Conservation (phyloP, 2,797 vertebrate genomes). For the Cyclura pinguis region DNA sequence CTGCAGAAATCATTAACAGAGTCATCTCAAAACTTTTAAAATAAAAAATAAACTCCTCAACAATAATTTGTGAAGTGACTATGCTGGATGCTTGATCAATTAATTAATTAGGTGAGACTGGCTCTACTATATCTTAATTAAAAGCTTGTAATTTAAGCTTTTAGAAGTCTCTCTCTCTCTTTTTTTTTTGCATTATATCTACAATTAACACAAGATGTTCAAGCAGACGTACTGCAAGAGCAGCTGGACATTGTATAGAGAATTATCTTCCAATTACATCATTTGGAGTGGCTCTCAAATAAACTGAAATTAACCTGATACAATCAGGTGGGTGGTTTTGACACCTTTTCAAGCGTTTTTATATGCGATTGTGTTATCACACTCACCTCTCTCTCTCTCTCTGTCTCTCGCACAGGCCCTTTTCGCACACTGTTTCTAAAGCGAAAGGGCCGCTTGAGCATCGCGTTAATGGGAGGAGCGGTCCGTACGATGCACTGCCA, state of each 20-base stretch:
- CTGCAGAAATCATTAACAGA: conserved; percentile 31
- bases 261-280: conserved; percentile 42
- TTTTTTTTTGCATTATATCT: conserved; percentile 19
- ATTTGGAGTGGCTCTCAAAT: background rate
- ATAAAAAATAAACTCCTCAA: conserved; percentile 6
- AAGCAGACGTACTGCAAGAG: conserved; percentile 26
- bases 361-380: background rate
- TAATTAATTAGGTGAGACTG: conserved; percentile 42
- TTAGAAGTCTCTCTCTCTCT: background rate
- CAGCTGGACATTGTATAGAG: conserved; percentile 12
- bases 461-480: too few species aligned
- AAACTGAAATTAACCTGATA: conserved; percentile 22
- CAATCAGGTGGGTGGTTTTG: conserved; percentile 4
- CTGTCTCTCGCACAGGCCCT: too few species aligned
- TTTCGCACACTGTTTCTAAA: too few species aligned
- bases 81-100: conserved; percentile 2
- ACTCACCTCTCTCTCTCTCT: too few species aligned
- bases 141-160: conserved; percentile 28
- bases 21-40: background rate
- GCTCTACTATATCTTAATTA: conserved; percentile 33
- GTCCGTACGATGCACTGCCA: too few species aligned
- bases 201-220: conserved; percentile 21
- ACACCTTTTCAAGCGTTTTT: conserved; percentile 13
- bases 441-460: too few species aligned
- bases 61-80: conserved; percentile 23